Conservation (phyloP, 2,888 invertebrate species). For the Philereme transversata region DNA sequence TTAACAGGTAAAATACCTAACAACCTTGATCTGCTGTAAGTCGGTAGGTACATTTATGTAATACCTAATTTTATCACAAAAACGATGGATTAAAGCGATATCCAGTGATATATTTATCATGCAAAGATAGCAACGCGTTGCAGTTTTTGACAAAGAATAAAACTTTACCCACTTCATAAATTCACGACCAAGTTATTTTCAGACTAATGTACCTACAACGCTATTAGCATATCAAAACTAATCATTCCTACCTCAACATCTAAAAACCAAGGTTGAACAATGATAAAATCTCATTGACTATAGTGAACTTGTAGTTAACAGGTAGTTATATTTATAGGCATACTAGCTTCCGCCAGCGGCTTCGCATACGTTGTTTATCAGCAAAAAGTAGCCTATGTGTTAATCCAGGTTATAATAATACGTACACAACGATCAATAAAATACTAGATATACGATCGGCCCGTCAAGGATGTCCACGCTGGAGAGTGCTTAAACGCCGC, state of each 20-base stretch:
- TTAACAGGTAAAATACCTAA: no score
- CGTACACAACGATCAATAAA: no score
- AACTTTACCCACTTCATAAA: background rate
- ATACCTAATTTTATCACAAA: background rate
- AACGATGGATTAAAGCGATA: background rate
- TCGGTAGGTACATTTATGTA: background rate
- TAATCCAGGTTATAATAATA: no score
- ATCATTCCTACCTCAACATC: constrained; percentile 33
- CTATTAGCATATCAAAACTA: background rate
- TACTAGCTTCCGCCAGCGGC: no score
- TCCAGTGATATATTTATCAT: constrained; percentile 3
- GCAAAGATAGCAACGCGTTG: background rate
- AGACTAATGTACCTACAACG: background rate
- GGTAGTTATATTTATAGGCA: no score
- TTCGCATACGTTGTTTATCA: no score
- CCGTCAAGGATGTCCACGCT: no score
- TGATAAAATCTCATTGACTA: constrained; percentile 27
- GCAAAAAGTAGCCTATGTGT: no score
- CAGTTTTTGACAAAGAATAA: background rate
- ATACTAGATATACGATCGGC: no score
- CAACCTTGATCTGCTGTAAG: no score
- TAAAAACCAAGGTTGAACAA: constrained; percentile 28
- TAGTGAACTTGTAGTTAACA: no score
- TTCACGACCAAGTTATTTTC: background rate
- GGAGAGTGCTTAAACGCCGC: no score